Evolutionary conservation across 2,888 invertebrate species (phyloP), one percentile per base, ranked within the genome.

Genomic region (Clostera curtula): DNA sequence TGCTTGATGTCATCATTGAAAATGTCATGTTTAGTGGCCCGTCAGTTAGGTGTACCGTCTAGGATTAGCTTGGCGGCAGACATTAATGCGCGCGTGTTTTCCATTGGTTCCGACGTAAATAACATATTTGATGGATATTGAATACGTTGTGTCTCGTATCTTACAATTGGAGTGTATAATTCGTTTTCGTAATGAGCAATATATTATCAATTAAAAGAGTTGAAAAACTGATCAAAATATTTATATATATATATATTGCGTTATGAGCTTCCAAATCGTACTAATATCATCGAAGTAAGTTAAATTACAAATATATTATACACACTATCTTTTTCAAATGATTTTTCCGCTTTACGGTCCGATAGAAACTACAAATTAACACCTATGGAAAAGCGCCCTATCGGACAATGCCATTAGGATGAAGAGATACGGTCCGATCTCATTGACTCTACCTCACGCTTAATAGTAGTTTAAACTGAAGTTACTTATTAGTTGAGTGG

Each of bases 41-140:
- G 27, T 27, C 40, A 43, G 36, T 37, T 40, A 53, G 50, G 57
- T 59, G 58, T 49, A 52, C 45, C 49, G 44, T 42, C 40, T 39
- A 35, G 46, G 56, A 57, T 59, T 59, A 54, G 47, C 43, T 45
- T 34, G 29, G 48, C 48, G 46, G 56, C 46, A 47, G 44, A 49
- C 39, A 46, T 42, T 43, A 49, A 48, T 42, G 31, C 36, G 7
- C 28, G 9, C 32, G 19, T 23, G 25, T 43, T 53, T 10, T 29
- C 56, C 54, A 56, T 7, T 30, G 19, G 21, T n/a, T 13, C 30
- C 52, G 49, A 54, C 29, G 29, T 24, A n/a, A 8, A 6, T 6
- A 17, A n/a, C 8, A 5, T 17, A n/a, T 2, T 17, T 5, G 4
- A 8, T 1, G 17, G n/a, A 18, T n/a, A 4, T 12, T n/a, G 6